Evolutionary conservation across 2,888 invertebrate genomes (phyloP).

Genomic region (Drosophila melanocephala): DNA sequence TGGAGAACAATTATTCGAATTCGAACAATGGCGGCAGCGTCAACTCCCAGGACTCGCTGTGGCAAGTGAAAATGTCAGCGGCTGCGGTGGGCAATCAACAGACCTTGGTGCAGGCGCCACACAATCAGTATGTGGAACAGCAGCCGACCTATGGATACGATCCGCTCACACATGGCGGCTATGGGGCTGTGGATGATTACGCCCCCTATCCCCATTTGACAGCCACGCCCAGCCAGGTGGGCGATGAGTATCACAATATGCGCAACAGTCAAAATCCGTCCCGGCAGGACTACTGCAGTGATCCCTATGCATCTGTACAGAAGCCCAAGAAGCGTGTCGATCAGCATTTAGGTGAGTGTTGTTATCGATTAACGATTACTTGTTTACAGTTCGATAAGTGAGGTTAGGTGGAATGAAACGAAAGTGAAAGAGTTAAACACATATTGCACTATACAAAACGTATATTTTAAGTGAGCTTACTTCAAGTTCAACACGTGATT

Average conservation of each 20-base stretch:
- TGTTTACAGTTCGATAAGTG: not conserved
- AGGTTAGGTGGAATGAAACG: not conserved
- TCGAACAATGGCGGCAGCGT: constrained; percentile 98
- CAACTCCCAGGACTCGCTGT: constrained; percentile 96
- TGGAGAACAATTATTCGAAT: constrained; percentile 96
- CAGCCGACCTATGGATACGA: constrained; percentile 92
- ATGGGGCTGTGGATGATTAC: constrained; percentile 93
- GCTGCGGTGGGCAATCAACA: constrained; percentile 89
- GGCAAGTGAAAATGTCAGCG: constrained; percentile 97
- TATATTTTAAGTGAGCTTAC: not conserved
- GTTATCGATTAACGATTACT: too few relatives aligned
- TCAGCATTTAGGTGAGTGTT: constrained; percentile 92
- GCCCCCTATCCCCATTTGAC: constrained; percentile 93
- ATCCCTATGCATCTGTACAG: constrained; percentile 95
- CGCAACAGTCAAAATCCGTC: constrained; percentile 93
- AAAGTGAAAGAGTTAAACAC: not conserved
- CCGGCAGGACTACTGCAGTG: constrained; percentile 94
- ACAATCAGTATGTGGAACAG: constrained; percentile 88
- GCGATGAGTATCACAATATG: constrained; percentile 90
- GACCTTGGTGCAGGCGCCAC: constrained; percentile 86
- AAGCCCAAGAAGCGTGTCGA: constrained; percentile 95
- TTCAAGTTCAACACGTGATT: not conserved
- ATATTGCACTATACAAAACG: not conserved
- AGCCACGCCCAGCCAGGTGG: constrained; percentile 88
- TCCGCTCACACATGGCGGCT: constrained; percentile 92